Evolutionary conservation across 2,113 vertebrate species (phyloP), one percentile per base, ranked within the genome.

Genomic region (Ciconia stormi): DNA sequence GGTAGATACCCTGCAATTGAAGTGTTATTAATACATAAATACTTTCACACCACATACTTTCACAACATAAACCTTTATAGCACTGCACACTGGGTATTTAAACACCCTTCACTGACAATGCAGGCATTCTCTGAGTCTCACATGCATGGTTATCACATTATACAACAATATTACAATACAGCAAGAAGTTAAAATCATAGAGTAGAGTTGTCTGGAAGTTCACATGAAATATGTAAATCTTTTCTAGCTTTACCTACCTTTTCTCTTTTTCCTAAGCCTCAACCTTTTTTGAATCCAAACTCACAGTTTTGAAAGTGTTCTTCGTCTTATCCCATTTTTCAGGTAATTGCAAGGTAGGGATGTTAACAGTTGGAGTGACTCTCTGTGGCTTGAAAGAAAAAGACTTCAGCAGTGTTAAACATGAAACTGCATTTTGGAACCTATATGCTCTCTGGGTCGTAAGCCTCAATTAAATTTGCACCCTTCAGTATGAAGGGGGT

Each of bases 1-100:
- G 13, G 90, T 46, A 50, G 82, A 88, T 89, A 50, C 16, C 4
- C 55, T 93, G 30, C 53, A 93, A 83, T 2, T 82, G 50, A 95
- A 83, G 13, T 65, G 53, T 50, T 94, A 84, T 70, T 80, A 89
- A 95, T 87, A 47, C 38, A 73, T 90, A 93, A 97, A 95, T 84
- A 23, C 59, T 89, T 97, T 92, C 77, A 83, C 20, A 70, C 80
- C 14, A 90, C 66, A 90, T 84, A 23, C 59, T 89, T 97, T 92
- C 77, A 83, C 20, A 70, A 82, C 14, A 90, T 69, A 90, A 95
- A 89, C 9, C 27, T 88, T 88, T 93, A 49, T 38, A 78, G 49
- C 23, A 69, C 10, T 65, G 13, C 22, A 73, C 9, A n/a, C 7
- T 20, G 50, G 11, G 13, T 84, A 71, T 90, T 94, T 93, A 89